Base-by-base conservation (phyloP, 2,113 vertebrate genomes). In the Gadus chalcogrammus region DNA sequence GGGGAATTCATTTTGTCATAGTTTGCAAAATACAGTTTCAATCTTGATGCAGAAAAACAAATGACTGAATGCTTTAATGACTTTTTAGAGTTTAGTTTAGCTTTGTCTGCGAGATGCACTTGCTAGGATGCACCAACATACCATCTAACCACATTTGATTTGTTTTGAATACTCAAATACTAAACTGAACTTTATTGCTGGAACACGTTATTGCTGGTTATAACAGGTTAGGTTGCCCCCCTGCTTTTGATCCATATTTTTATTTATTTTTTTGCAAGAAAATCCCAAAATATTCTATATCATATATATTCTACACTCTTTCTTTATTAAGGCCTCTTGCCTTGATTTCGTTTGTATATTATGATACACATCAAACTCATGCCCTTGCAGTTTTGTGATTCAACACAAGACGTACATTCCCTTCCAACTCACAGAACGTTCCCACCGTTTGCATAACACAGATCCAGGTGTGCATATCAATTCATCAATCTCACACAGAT, bases 391-490 rank as follows among this genome's bases (percentile, higher is more conserved):
- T 11, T 24, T 61, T 61, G n/a, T 22, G 17, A 61, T 61, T 24
- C n/a, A 61, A 22, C n/a, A 60, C 6, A 60, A 20, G 58, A 16
- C 52, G 3, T 60, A n/a, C 16, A 20, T 9, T n/a, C 58, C 17
- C n/a, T 20, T 55, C 13, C 53, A 55, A 5, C 12, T 65, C 70
- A 6, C 66, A 64, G 69, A 38, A 76, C 78, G 64, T 61, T 31
- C 70, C 48, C 24, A 20, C 59, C 35, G 68, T 75, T 82, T 64
- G 66, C 68, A 70, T 64, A 78, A 78, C 69, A 61, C 60, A 64
- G 64, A 80, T 70, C 48, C 85, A 88, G 84, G 83, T 90, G 87
- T 82, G 79, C 70, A 64, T 74, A 71, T 77, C 78, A 74, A 78
- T 77, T 79, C 65, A 70, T 55, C 71, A 79, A 85, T 88, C 76